A percentile compares a stretch with the other conserved stretches of the same genome.
Conservation (phyloP, 1,140 invertebrate species). For the Drosophila virilis region DNA sequence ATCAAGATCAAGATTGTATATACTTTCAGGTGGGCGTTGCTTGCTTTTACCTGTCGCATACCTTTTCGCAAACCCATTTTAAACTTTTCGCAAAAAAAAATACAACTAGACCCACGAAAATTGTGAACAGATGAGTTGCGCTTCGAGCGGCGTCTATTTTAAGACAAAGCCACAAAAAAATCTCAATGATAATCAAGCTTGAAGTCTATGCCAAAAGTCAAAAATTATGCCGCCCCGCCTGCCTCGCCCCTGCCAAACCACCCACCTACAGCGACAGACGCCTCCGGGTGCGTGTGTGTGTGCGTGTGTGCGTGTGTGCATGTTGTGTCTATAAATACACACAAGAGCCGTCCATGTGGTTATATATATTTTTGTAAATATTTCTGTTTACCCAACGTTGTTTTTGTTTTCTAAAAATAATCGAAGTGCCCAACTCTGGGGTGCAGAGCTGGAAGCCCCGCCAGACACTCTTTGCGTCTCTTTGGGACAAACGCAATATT, state of each 20-base stretch:
- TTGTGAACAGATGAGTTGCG: not conserved
- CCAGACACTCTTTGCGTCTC: not conserved
- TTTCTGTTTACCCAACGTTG: conserved; percentile 12
- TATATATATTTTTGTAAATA: conserved; percentile 37
- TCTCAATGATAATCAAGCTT: conserved; percentile 35
- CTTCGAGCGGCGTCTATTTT: not conserved
- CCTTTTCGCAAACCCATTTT: too few species aligned
- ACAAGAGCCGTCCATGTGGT: conserved; percentile 49
- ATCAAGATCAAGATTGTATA: too few species aligned
- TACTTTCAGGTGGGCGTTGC: too few species aligned
- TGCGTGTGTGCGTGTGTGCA: conserved; percentile 7
- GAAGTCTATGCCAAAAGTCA: conserved; percentile 40
- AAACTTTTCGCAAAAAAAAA: too few species aligned
- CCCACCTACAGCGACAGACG: conserved; percentile 11
- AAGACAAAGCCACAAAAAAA: not conserved
- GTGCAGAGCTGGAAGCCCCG: not conserved
- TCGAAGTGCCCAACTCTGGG: conserved; percentile 24
- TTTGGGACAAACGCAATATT: not conserved
- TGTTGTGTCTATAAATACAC: conserved; percentile 39
- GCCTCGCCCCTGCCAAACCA: conserved; percentile 3
- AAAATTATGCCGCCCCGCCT: conserved; percentile 11
- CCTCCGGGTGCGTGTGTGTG: conserved; percentile 1
- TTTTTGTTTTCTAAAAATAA: conserved; percentile 43
- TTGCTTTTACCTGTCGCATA: too few species aligned
- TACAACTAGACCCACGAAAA: too few species aligned